Conservation (phyloP, 2,113 vertebrate species). For the Halichoerus grypus region DNA sequence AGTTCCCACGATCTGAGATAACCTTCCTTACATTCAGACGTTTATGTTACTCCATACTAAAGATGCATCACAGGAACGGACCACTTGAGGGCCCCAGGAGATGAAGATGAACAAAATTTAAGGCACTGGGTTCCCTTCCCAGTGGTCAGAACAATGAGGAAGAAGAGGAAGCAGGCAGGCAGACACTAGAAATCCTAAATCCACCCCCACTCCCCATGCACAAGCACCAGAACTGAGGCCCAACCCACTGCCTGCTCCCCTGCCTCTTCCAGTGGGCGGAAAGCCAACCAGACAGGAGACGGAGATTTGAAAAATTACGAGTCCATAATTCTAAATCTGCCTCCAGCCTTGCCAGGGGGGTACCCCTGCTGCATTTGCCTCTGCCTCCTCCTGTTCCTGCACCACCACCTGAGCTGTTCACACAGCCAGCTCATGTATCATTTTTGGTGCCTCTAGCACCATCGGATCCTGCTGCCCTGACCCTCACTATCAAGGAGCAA, state of each 20-base stretch:
- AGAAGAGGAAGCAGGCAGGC: not conserved
- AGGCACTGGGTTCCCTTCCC: not conserved
- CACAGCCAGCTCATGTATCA: not conserved
- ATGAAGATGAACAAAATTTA: not conserved
- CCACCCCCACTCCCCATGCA: not conserved
- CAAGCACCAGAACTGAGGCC: not conserved
- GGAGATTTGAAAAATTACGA: not conserved
- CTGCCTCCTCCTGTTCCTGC: not conserved
- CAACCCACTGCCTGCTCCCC: not conserved
- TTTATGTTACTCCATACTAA: not conserved
- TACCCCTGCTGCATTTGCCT: not conserved
- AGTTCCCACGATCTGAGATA: not conserved
- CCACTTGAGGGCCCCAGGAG: not conserved
- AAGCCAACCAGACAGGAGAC: not conserved
- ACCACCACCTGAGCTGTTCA: not conserved
- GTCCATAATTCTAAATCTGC: not conserved
- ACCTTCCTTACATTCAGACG: not conserved
- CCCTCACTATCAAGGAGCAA: not conserved
- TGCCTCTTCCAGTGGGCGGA: not conserved
- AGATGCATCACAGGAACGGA: not conserved
- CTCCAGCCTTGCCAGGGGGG: not conserved
- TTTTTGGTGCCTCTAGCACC: not conserved
- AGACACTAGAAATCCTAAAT: not conserved
- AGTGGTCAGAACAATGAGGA: not conserved
- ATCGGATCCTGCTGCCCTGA: not conserved